Evolutionary conservation across 2,113 vertebrate species (phyloP).

Genomic region (Coptodon bakossiorum): DNA sequence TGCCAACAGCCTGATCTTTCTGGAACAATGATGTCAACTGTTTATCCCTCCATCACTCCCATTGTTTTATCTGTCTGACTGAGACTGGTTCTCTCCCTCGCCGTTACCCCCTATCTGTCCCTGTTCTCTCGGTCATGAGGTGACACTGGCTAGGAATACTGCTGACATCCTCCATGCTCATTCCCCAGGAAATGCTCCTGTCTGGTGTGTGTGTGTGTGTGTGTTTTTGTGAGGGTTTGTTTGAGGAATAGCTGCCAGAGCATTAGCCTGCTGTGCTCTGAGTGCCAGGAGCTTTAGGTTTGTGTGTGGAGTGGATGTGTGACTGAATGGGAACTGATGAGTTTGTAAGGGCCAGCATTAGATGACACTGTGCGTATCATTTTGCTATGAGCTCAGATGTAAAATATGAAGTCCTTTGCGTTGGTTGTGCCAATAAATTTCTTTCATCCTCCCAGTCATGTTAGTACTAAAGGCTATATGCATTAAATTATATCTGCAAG

Average conservation of each 20-base stretch:
- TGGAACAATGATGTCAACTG: slow-evolving; percentile 65
- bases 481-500: neutral
- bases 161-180: slow-evolving; percentile 56
- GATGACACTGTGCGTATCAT: slow-evolving; percentile 27
- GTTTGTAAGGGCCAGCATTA: slow-evolving; percentile 54
- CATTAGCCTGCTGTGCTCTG: slow-evolving; percentile 38
- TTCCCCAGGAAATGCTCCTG: slow-evolving; percentile 57
- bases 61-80: slow-evolving; percentile 46
- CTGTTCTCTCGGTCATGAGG: slow-evolving; percentile 31
- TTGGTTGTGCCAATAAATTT: neutral
- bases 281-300: slow-evolving; percentile 61
- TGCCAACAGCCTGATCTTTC: slow-evolving; percentile 57
- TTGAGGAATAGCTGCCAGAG: slow-evolving; percentile 53
- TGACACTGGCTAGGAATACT: slow-evolving; percentile 56
- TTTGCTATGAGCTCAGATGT: slow-evolving; percentile 45
- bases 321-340: slow-evolving; percentile 63
- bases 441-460: neutral
- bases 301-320: slow-evolving; percentile 47
- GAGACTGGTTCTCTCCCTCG: slow-evolving; percentile 2
- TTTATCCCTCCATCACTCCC: slow-evolving; percentile 36
- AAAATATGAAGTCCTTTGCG: slow-evolving; percentile 21
- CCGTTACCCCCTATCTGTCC: neutral
- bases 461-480: neutral
- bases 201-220: slow-evolving; percentile 35
- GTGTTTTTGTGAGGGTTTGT: slow-evolving; percentile 23